Conservation (phyloP, 2,797 vertebrate species). For the Lerista edwardsae region DNA sequence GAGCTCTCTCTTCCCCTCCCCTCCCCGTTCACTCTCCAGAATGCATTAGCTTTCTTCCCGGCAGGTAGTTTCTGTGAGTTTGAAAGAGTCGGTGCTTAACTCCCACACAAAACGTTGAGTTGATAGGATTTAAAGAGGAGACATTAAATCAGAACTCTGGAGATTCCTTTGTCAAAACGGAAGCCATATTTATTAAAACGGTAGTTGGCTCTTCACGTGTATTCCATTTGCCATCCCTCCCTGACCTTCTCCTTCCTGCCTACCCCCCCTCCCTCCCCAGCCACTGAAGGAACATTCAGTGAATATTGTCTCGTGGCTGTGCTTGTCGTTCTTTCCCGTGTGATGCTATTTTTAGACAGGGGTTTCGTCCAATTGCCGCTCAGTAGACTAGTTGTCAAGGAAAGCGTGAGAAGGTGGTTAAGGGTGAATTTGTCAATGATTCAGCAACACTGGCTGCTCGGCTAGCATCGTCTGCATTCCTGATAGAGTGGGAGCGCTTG, state of each 20-base stretch:
- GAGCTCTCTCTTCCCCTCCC: constrained; percentile 50
- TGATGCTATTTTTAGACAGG: constrained; percentile 69
- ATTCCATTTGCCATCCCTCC: constrained; percentile 52
- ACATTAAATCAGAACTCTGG: constrained; percentile 66
- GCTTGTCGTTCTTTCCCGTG: constrained; percentile 60
- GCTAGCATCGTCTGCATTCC: constrained; percentile 49
- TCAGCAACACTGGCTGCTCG: constrained; percentile 59
- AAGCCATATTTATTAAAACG: constrained; percentile 67
- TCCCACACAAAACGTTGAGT: constrained; percentile 69
- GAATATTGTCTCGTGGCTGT: constrained; percentile 61
- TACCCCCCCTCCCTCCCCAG: neutral
- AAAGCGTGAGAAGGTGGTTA: constrained; percentile 57
- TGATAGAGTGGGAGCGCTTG: constrained; percentile 24
- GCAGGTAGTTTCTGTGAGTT: constrained; percentile 41
- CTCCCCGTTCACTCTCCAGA: neutral
- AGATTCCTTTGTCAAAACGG: constrained; percentile 63
- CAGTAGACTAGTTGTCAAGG: constrained; percentile 71
- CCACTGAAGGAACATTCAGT: constrained; percentile 51
- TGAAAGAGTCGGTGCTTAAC: constrained; percentile 62
- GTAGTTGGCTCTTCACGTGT: constrained; percentile 63
- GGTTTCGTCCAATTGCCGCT: constrained; percentile 65
- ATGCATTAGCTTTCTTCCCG: constrained; percentile 61
- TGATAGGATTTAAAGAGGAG: constrained; percentile 63
- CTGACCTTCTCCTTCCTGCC: neutral
- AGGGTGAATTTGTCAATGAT: constrained; percentile 73